Percentiles rank a stretch among this genome's conserved stretches.
Evolutionary conservation across 2,113 vertebrate species (phyloP).

Genomic region (Acanthisitta chloris): DNA sequence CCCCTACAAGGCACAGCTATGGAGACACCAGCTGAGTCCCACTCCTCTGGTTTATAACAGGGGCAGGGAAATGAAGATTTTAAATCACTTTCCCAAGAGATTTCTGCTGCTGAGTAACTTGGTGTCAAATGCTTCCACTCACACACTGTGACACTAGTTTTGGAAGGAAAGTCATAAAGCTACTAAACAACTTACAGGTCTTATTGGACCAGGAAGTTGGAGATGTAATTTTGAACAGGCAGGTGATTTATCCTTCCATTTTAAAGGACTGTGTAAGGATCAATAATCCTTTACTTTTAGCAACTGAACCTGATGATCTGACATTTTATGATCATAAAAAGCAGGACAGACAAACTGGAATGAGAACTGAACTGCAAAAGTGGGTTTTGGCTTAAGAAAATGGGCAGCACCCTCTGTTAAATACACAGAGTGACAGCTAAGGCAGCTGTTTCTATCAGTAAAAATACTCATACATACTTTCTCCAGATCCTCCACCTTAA

Average conservation of each 20-base stretch:
- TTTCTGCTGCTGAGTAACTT: neutral
- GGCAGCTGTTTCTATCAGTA: neutral
- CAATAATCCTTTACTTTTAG: neutral
- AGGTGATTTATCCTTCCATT: neutral
- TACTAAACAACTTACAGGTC: neutral
- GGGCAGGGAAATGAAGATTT: neutral
- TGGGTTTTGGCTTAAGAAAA: neutral
- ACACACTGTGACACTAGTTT: neutral
- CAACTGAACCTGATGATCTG: neutral
- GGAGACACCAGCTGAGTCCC: neutral
- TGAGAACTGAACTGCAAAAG: neutral
- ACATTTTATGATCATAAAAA: neutral
- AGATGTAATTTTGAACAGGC: neutral
- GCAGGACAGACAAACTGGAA: neutral
- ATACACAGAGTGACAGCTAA: neutral
- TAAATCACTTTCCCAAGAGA: neutral
- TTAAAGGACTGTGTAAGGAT: neutral
- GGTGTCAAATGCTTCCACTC: neutral
- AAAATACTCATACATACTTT: conserved; percentile 71
- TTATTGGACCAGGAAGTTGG: neutral
- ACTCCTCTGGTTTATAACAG: neutral
- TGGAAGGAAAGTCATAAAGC: neutral
- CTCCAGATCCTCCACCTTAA: conserved; percentile 70
- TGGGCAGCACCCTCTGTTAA: neutral
- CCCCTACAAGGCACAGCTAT: neutral